A percentile compares a stretch with the other conserved stretches of the same genome.
Evolutionary conservation across 1,140 invertebrate species (phyloP).

Genomic region (Saccostrea cuccullata): DNA sequence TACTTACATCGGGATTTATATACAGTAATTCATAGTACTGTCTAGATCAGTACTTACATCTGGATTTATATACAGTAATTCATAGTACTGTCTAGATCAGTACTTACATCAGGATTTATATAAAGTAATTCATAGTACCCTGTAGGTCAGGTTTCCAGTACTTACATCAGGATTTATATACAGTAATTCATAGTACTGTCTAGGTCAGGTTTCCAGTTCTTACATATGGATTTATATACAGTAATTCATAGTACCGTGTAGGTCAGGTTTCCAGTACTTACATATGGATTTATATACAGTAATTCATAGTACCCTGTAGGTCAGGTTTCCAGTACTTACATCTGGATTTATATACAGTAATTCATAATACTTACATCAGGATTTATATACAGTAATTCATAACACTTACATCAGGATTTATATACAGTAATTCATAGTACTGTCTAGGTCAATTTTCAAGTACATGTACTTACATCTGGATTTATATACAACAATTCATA

Average conservation of each 20-base stretch:
- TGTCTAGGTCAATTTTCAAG: conserved; percentile 88
- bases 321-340: conserved; percentile 80
- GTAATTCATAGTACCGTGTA: conserved; percentile 77
- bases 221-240: conserved; percentile 90
- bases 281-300: conserved; percentile 84
- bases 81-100: no score
- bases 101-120: conserved; percentile 80
- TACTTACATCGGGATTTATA: conserved; percentile 74
- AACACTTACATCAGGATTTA: conserved; percentile 49
- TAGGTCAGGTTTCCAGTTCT: no score
- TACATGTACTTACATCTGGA: conserved; percentile 86
- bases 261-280: no score
- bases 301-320: conserved; percentile 89
- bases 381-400: no score
- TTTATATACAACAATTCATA: conserved; percentile 85
- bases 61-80: conserved; percentile 87
- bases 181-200: no score
- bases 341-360: conserved; percentile 90
- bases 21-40: conserved; percentile 90
- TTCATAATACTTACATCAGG: no score
- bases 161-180: conserved; percentile 44
- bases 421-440: conserved; percentile 90
- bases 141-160: no score
- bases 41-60: conserved; percentile 85
- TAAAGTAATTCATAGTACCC: conserved; percentile 82